Conservation (phyloP, 2,113 vertebrate genomes). For the Heterotis niloticus region DNA sequence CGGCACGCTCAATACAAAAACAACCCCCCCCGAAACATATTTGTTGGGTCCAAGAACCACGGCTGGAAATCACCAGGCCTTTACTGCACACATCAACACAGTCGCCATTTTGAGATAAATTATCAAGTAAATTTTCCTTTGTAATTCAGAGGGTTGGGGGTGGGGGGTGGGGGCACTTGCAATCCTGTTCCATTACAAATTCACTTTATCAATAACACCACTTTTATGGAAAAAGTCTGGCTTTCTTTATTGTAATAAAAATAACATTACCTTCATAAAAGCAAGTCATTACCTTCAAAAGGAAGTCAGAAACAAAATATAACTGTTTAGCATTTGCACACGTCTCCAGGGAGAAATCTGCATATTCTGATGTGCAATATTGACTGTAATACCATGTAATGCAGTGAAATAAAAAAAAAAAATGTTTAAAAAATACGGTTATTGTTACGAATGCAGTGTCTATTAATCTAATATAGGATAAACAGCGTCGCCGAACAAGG, state of each 20-base stretch:
- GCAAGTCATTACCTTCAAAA: too few species aligned
- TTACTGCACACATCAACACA: background rate
- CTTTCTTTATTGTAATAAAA: background rate
- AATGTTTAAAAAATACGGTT: too few species aligned
- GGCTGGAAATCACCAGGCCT: background rate
- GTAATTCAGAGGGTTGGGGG: background rate
- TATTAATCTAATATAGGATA: too few species aligned
- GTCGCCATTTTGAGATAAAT: background rate
- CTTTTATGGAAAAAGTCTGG: background rate
- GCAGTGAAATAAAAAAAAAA: too few species aligned
- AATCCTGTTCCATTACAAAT: background rate
- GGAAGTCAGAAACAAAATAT: too few species aligned
- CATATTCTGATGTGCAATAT: too few species aligned
- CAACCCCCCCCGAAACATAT: constrained; percentile 3
- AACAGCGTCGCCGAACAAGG: too few species aligned
- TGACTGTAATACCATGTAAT: too few species aligned
- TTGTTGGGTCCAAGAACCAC: background rate
- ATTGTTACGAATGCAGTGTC: too few species aligned
- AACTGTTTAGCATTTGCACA: too few species aligned
- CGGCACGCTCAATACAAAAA: background rate
- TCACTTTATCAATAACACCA: background rate
- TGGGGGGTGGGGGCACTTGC: background rate
- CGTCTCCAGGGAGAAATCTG: too few species aligned
- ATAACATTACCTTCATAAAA: too few species aligned
- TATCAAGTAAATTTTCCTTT: background rate